Percentiles rank a stretch among this genome's conserved stretches.
Conservation (phyloP, 2,888 invertebrate genomes). For the Ptychoptera contaminata region DNA sequence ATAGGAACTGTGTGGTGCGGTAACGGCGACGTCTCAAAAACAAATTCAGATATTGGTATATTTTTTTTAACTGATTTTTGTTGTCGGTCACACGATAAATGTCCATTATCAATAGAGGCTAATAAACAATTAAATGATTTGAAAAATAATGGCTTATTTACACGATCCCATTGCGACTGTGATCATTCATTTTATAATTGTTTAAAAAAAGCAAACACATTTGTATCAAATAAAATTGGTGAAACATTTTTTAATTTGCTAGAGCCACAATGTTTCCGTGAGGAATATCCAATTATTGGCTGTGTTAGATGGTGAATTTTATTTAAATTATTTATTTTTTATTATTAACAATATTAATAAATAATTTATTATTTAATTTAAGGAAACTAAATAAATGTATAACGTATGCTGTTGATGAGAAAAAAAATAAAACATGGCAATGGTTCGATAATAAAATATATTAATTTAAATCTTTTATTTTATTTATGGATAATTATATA, state of each 20-base stretch:
- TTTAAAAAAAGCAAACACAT: conserved; percentile 38
- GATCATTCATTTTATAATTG: conserved; percentile 51
- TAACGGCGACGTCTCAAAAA: conserved; percentile 42
- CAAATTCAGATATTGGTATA: conserved; percentile 42
- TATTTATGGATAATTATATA: too few species aligned
- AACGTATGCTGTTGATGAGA: conserved; percentile 37
- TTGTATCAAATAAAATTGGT: conserved; percentile 43
- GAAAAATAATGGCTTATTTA: conserved; percentile 47
- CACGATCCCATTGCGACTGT: conserved; percentile 56
- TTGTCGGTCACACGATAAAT: conserved; percentile 54
- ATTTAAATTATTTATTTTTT: not conserved
- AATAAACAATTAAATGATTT: conserved; percentile 41
- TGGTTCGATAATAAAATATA: conserved; percentile 45
- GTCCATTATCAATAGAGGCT: conserved; percentile 40
- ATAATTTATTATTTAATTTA: conserved; percentile 2
- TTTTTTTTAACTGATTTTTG: conserved; percentile 50
- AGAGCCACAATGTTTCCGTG: conserved; percentile 54
- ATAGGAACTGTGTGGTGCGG: conserved; percentile 67
- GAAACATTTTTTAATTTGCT: conserved; percentile 58
- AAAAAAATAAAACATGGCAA: conserved; percentile 36
- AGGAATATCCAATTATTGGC: conserved; percentile 35
- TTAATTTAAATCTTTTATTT: conserved; percentile 21
- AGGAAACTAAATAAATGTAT: conserved; percentile 30
- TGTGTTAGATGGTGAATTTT: conserved; percentile 13
- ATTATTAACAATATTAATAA: not conserved